Conservation (phyloP, 2,113 vertebrate genomes). For the Shinisaurus crocodilurus region DNA sequence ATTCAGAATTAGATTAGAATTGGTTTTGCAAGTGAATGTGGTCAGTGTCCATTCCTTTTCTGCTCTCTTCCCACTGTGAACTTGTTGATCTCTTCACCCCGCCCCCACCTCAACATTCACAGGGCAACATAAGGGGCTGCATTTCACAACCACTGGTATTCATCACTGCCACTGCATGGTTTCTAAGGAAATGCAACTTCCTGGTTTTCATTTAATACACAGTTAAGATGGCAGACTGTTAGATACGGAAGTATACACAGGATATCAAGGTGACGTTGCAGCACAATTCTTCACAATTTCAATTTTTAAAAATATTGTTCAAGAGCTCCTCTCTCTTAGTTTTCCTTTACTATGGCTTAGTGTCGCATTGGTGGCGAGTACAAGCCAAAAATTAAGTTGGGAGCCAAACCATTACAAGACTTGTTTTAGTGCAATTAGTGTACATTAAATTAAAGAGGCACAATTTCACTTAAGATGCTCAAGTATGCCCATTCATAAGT, state of each 20-base stretch:
- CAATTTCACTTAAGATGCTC: constrained; percentile 69
- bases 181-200: constrained; percentile 34
- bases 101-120: neutral
- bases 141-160: constrained; percentile 31
- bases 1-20: neutral
- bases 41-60: neutral
- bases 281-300: neutral
- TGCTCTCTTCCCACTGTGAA: neutral
- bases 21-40: neutral
- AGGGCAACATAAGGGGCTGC: neutral
- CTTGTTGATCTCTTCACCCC: neutral
- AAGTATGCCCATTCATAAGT: constrained; percentile 40
- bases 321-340: neutral
- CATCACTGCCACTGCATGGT: constrained; percentile 16
- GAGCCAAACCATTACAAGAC: constrained; percentile 60
- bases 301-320: neutral
- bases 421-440: constrained; percentile 66
- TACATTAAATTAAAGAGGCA: constrained; percentile 67
- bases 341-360: neutral
- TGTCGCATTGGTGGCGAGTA: neutral
- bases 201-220: constrained; percentile 14
- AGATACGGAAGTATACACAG: neutral
- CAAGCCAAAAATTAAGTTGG: constrained; percentile 10
- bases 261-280: neutral
- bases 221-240: constrained; percentile 5